Conservation (phyloP, 2,888 invertebrate species). For the Ophioninae sp. region DNA sequence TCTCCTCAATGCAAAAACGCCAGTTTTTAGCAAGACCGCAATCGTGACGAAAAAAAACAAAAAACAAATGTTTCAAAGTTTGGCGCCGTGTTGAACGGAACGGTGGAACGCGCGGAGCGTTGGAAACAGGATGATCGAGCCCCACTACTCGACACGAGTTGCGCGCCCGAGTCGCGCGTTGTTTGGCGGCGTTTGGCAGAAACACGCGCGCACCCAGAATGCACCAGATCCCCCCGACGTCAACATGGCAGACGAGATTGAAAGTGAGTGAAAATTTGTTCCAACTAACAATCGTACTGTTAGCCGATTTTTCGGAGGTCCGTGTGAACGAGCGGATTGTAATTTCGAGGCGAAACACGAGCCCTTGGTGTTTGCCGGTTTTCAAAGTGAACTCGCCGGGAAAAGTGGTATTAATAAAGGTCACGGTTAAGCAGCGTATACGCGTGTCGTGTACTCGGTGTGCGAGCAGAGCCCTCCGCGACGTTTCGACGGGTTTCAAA, state of each 20-base stretch:
- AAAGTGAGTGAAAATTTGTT: slow-evolving; percentile 85
- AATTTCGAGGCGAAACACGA: slow-evolving; percentile 44
- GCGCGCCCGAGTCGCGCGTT: slow-evolving; percentile 56
- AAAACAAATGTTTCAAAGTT: slow-evolving; percentile 13
- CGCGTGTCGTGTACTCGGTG: slow-evolving; percentile 22
- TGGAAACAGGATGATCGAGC: neutral
- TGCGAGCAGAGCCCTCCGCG: slow-evolving; percentile 28
- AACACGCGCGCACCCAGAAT: slow-evolving; percentile 75
- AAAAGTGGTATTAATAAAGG: slow-evolving; percentile 7
- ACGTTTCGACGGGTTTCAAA: slow-evolving; percentile 76
- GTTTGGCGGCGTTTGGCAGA: slow-evolving; percentile 67
- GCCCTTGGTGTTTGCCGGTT: neutral
- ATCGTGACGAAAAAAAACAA: neutral
- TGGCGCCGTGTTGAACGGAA: slow-evolving; percentile 12
- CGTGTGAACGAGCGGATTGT: slow-evolving; percentile 55
- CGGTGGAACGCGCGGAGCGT: slow-evolving; percentile 4
- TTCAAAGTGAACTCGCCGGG: neutral
- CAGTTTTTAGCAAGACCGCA: too few species aligned
- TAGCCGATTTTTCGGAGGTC: slow-evolving; percentile 66
- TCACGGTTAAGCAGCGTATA: slow-evolving; percentile 26
- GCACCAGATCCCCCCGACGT: slow-evolving; percentile 81
- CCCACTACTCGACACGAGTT: slow-evolving; percentile 21
- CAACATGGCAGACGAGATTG: slow-evolving; percentile 92
- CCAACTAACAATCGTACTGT: slow-evolving; percentile 77
- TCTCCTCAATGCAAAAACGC: too few species aligned